Evolutionary conservation across 1,140 invertebrate species (phyloP).

Genomic region (Leptinotarsa defecta): DNA sequence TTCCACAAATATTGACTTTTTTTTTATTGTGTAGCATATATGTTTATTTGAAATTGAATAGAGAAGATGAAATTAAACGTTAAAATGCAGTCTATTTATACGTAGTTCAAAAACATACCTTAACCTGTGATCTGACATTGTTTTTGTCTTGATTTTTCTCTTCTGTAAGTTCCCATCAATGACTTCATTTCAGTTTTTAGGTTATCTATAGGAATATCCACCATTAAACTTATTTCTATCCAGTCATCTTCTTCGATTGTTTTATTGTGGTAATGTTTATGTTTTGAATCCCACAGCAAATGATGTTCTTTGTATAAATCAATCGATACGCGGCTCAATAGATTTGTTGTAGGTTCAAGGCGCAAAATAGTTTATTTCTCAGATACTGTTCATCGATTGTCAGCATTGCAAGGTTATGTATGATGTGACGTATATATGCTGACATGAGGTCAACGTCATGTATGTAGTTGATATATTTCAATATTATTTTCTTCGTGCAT

Average conservation of each 20-base stretch:
- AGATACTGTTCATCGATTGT: no score
- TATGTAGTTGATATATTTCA: no score
- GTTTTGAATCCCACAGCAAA: conserved; percentile 21
- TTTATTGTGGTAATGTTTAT: conserved; percentile 21
- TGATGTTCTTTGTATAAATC: conserved; percentile 24
- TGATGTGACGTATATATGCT: no score
- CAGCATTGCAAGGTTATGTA: no score
- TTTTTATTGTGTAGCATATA: not conserved
- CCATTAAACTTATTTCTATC: conserved; percentile 17
- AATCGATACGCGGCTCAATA: not conserved
- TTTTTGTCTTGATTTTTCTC: not conserved
- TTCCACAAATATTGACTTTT: not conserved
- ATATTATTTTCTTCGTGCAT: no score
- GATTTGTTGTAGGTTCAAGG: no score
- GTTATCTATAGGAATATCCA: conserved; percentile 18
- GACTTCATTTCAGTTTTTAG: conserved; percentile 20
- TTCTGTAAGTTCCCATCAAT: conserved; percentile 17
- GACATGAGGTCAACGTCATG: no score
- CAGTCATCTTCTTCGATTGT: conserved; percentile 14
- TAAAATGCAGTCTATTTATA: not conserved
- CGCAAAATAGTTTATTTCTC: no score
- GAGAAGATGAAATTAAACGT: not conserved
- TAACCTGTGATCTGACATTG: not conserved
- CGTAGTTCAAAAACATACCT: not conserved
- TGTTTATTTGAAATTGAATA: not conserved